A percentile compares a stretch with the other conserved stretches of the same genome.
phyloP scores from a whole-genome alignment of 2,113 vertebrate species.

The Scomber japonicus region DNA sequence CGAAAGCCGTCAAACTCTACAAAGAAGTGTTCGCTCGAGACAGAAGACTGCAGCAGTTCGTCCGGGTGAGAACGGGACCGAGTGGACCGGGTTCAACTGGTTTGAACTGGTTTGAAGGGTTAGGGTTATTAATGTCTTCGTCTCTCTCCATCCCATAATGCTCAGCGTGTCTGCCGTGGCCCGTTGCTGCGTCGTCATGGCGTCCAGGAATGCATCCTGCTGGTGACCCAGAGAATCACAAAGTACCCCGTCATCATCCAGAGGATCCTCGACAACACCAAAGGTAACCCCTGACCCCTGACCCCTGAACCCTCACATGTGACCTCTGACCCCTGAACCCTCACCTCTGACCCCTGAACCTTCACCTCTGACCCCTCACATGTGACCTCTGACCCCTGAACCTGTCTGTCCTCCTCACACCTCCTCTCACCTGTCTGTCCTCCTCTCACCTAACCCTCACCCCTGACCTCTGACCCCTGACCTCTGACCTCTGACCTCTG shows the following conservation, averaged over 20 bases:
- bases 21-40: constrained; percentile 92
- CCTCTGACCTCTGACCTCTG: neutral
- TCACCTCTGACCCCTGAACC: neutral
- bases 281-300: constrained; percentile 79
- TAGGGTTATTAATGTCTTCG: neutral
- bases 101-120: neutral
- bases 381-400: neutral
- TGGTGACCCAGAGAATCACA: constrained; percentile 96
- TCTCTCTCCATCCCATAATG: constrained; percentile 22
- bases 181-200: constrained; percentile 92
- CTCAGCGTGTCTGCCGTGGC: constrained; percentile 88
- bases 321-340: neutral
- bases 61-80: constrained; percentile 86
- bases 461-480: neutral
- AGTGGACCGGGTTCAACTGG: neutral
- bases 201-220: constrained; percentile 93
- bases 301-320: neutral
- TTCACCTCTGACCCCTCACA: neutral
- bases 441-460: neutral
- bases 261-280: constrained; percentile 93
- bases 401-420: no score
- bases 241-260: constrained; percentile 95
- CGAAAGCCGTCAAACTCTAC: constrained; percentile 94
- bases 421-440: no score
- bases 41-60: constrained; percentile 94